Evolutionary conservation across 2,113 vertebrate genomes (phyloP), one percentile per base, ranked within the genome.

Genomic region (Parus major): DNA sequence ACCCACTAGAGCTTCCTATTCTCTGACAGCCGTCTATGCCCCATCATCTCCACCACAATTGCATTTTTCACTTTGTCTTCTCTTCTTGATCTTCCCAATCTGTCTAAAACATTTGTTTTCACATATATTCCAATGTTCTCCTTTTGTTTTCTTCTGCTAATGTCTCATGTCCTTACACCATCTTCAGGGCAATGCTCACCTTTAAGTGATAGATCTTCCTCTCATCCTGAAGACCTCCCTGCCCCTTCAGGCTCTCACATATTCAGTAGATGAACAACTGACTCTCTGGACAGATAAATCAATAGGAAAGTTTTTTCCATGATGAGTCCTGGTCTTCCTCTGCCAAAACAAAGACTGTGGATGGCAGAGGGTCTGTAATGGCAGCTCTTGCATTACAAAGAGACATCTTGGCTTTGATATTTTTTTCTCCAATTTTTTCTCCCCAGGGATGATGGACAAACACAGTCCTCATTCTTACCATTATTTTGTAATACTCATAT

Each of bases 21-120:
- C 70, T 80, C 60, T 87, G 81, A 91, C 84, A 85, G 72, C 75
- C 76, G 35, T 96, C 82, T 96, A 89, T 97, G 91, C 91, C 70
- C 97, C 86, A 92, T 97, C 96, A 94, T 96, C 94, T 96, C 65
- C 71, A 86, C 73, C 81, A 92, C 25, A 21, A 56, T 21, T 91
- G 71, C 88, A 78, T 90, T 96, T 97, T 95, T 95, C 77, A 90
- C 60, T 88, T 77, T 29, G 50, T 70, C 82, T 94, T 97, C 87
- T 88, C 44, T 79, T 53, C 72, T 86, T 83, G 79, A 93, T 92
- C 42, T 61, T 79, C 39, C 79, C 16, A 60, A 80, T 95, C 69
- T 41, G 93, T 95, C 83, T 76, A 70, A 97, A 95, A 87, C 10
- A 11, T 91, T 88, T 94, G 39, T 81, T 82, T 69, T 90, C 49